phyloP scores from a whole-genome alignment of 2,888 invertebrate genomes.

The Drosophila pseudotalamancana region DNA sequence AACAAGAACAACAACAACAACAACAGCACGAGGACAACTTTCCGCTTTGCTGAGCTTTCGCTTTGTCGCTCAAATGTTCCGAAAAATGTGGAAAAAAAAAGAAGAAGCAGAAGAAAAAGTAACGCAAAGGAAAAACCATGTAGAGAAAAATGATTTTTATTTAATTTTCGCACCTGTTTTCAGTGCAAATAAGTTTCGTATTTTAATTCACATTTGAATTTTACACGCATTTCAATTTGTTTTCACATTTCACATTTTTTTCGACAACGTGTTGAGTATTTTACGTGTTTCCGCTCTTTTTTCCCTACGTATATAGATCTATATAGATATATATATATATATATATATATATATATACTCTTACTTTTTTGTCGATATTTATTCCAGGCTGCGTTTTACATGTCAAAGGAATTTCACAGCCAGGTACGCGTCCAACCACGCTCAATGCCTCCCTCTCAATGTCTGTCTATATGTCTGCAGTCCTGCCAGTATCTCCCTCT shows the following conservation, averaged over 20 bases:
- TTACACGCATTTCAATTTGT: slow-evolving; percentile 70
- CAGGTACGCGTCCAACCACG: slow-evolving; percentile 30
- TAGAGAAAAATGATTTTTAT: slow-evolving; percentile 55
- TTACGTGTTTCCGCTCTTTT: slow-evolving; percentile 10
- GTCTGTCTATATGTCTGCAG: slow-evolving; percentile 13
- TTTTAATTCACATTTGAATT: slow-evolving; percentile 66
- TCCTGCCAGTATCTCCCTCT: too few species aligned
- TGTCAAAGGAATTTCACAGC: slow-evolving; percentile 65
- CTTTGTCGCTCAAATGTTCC: slow-evolving; percentile 13
- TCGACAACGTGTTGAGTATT: slow-evolving; percentile 28
- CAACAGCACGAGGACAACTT: slow-evolving; percentile 8
- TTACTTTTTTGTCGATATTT: slow-evolving; percentile 24
- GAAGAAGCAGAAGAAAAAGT: background rate
- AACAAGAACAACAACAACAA: slow-evolving; percentile 18
- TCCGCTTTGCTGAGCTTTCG: slow-evolving; percentile 21
- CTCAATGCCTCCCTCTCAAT: slow-evolving; percentile 30
- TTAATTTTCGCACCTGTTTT: slow-evolving; percentile 70
- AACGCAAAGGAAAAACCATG: background rate
- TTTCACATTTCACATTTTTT: slow-evolving; percentile 24
- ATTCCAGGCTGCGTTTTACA: slow-evolving; percentile 59
- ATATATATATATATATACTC: too few species aligned
- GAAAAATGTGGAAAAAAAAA: background rate
- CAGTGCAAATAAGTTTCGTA: slow-evolving; percentile 54
- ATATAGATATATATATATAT: too few species aligned
- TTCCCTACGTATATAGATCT: too few species aligned